Conservation (phyloP, 2,888 invertebrate species). For the Beris morrisii region DNA sequence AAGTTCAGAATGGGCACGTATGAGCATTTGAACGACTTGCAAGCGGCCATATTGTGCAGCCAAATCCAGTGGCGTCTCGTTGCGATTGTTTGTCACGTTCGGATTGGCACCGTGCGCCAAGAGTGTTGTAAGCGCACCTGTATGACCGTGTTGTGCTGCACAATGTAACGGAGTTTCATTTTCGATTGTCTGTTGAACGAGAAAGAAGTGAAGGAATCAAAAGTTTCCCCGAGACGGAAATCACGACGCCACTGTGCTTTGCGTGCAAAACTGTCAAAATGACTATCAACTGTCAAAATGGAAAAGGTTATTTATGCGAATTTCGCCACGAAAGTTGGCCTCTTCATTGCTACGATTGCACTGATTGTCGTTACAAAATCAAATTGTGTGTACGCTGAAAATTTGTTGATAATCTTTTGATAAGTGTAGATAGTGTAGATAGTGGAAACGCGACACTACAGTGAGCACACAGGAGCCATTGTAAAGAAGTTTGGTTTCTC, state of each 20-base stretch:
- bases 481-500: background rate
- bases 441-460: background rate
- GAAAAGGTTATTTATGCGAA: too few relatives aligned
- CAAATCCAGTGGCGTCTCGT: conserved; percentile 91
- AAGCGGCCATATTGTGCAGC: conserved; percentile 86
- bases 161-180: conserved; percentile 92
- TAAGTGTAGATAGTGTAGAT: too few relatives aligned
- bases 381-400: too few relatives aligned
- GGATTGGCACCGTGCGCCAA: conserved; percentile 87
- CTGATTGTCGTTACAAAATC: too few relatives aligned
- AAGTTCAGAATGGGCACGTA: conserved; percentile 81
- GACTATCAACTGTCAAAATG: too few relatives aligned
- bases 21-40: conserved; percentile 84
- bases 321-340: too few relatives aligned
- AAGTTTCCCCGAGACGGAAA: too few relatives aligned
- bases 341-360: too few relatives aligned
- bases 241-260: background rate
- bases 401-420: too few relatives aligned
- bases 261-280: background rate
- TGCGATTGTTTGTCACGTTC: conserved; percentile 79
- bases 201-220: conserved; percentile 19
- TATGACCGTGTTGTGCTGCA: conserved; percentile 91
- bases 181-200: conserved; percentile 70
- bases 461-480: conserved; percentile 21
- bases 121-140: conserved; percentile 78